Base-by-base conservation (phyloP, 2,113 vertebrate genomes). In the Sebastes schlegelii region DNA sequence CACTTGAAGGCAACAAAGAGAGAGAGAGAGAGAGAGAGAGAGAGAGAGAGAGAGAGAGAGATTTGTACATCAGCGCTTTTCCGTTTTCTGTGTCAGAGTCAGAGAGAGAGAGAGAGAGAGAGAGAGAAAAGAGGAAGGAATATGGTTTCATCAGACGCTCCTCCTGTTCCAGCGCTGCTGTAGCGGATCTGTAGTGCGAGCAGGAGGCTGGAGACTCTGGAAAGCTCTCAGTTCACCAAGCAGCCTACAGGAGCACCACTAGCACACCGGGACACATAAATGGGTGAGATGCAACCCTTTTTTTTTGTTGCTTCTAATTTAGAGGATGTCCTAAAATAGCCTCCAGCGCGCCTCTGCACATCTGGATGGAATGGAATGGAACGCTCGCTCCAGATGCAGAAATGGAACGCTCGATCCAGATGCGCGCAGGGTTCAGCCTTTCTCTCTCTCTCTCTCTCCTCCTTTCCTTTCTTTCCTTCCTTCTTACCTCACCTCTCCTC, bases 111-210 rank as follows among this genome's bases (percentile, higher is more conserved):
- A 77, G 68, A 78, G 55, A 69, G 86, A 73, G 78, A 80, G 75
- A 74, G 76, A 46, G 66, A 52, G n/a, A 43, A 89, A 89, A 90
- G 92, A 92, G 91, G 92, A 91, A 93, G 93, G 92, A 92, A 91
- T 89, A 94, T 94, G 93, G 93, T 93, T 92, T 88, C 88, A 88
- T 83, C 63, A 57, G 89, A 89, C 87, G 89, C 89, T 91, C 94
- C 91, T 92, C 93, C 93, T 79, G 93, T 70, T 54, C 70, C 63
- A 77, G 89, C 78, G 80, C 87, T 62, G 79, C 89, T 88, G 65
- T 90, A 92, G 89, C 87, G 79, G 91, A 90, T 88, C 86, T 77
- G 16, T 72, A 8, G 67, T 12, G 17, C 65, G 86, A 79, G 79
- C 76, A 83, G 86, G 83, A 85, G 87, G 80, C 89, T 87, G 85